Conservation (phyloP, 2,113 vertebrate genomes). For the Calidris pugnax region DNA sequence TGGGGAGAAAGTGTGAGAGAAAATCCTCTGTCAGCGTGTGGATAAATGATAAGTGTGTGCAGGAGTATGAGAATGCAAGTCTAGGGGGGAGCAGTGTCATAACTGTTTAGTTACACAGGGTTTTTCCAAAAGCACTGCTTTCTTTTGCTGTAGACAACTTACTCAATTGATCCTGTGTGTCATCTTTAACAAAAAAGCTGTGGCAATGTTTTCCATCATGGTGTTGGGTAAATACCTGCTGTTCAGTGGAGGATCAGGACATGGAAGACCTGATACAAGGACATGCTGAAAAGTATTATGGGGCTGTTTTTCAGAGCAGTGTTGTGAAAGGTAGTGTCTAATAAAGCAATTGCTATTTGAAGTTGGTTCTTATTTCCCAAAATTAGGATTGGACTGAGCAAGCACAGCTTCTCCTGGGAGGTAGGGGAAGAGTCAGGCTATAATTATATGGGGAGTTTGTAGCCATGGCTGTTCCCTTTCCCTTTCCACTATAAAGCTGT, state of each 20-base stretch:
- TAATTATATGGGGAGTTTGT: background rate
- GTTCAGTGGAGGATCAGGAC: background rate
- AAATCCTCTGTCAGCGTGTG: background rate
- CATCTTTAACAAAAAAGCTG: background rate
- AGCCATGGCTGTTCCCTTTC: background rate
- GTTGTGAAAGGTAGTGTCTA: background rate
- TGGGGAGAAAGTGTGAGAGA: background rate
- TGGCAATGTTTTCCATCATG: background rate
- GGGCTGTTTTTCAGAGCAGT: background rate
- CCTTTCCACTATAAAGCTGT: background rate
- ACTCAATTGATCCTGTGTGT: background rate
- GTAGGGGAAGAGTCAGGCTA: background rate
- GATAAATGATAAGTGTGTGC: background rate
- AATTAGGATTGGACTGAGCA: background rate
- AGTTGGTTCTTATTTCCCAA: background rate
- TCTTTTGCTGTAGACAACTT: background rate
- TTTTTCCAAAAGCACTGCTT: background rate
- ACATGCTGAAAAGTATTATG: background rate
- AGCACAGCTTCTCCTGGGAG: background rate
- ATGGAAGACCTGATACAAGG: background rate
- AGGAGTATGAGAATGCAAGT: background rate
- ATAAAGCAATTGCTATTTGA: background rate
- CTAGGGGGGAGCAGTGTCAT: background rate
- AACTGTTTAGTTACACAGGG: background rate
- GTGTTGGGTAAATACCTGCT: background rate